Conservation (phyloP, 2,888 invertebrate species). For the Hyalella azteca region DNA sequence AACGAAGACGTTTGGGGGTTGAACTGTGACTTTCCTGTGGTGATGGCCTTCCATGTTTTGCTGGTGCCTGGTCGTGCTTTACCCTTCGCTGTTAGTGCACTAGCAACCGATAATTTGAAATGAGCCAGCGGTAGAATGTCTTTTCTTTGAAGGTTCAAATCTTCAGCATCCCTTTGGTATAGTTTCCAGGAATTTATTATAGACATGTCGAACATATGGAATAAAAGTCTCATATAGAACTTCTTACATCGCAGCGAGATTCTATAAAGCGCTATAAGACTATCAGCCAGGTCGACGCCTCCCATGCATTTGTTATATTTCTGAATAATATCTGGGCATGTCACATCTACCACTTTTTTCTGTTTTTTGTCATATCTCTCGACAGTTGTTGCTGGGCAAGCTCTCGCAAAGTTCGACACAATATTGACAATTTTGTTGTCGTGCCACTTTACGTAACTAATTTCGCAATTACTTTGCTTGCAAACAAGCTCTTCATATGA, state of each 20-base stretch:
- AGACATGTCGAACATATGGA: constrained; percentile 28
- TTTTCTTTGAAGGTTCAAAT: background rate
- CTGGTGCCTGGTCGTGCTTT: constrained; percentile 14
- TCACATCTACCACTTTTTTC: constrained; percentile 8
- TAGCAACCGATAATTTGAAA: constrained; percentile 5
- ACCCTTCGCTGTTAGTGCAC: background rate
- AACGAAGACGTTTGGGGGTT: background rate
- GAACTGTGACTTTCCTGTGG: background rate
- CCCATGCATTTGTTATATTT: constrained; percentile 21
- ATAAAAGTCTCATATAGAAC: background rate
- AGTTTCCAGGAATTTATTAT: constrained; percentile 23
- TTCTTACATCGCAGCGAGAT: background rate
- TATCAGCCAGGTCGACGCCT: constrained; percentile 16
- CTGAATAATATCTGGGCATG: constrained; percentile 5
- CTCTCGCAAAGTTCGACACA: constrained; percentile 35
- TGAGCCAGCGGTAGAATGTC: background rate
- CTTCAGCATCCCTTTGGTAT: background rate
- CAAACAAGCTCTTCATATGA: constrained; percentile 29
- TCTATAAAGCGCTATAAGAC: background rate
- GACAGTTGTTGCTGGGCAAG: background rate
- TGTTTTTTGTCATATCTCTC: constrained; percentile 22
- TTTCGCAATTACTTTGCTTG: background rate
- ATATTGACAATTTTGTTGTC: constrained; percentile 38
- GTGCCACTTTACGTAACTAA: constrained; percentile 13
- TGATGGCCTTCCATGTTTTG: background rate